Evolutionary conservation across 1,140 invertebrate genomes (phyloP).

Genomic region (Uloborus diversus): DNA sequence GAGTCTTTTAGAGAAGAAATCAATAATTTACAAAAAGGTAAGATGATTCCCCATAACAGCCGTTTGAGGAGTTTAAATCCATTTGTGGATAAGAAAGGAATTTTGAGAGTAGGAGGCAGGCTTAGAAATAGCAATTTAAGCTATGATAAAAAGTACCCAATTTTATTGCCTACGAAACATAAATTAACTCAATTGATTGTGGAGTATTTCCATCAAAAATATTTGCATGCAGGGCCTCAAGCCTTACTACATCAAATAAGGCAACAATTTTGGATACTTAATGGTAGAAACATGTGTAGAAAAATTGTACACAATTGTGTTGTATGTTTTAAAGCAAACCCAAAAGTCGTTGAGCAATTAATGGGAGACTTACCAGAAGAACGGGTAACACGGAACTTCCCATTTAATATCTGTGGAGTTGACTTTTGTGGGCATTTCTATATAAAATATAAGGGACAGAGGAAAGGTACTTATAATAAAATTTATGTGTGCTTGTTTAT

Average conservation of each 20-base stretch:
- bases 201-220: not conserved
- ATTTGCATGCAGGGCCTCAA: slow-evolving; percentile 12
- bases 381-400: not conserved
- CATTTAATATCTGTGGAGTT: slow-evolving; percentile 1
- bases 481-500: slow-evolving; percentile 14
- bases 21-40: not conserved
- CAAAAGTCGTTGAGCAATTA: not conserved
- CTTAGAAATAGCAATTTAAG: not conserved
- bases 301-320: slow-evolving; percentile 2
- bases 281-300: slow-evolving; percentile 2
- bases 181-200: slow-evolving; percentile 6
- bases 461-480: slow-evolving; percentile 63
- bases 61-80: slow-evolving; percentile 56
- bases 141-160: not conserved
- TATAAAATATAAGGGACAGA: slow-evolving; percentile 13
- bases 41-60: not conserved
- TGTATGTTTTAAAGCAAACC: slow-evolving; percentile 9
- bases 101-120: slow-evolving; percentile 59
- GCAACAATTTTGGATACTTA: slow-evolving; percentile 25
- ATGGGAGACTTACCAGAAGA: slow-evolving; percentile 4
- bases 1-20: no score
- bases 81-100: slow-evolving; percentile 62
- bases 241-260: not conserved
- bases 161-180: slow-evolving; percentile 1
- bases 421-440: slow-evolving; percentile 13